Percentiles rank a stretch among this genome's conserved stretches.
Evolutionary conservation across 2,113 vertebrate species (phyloP).

Genomic region (Asarcornis scutulata): DNA sequence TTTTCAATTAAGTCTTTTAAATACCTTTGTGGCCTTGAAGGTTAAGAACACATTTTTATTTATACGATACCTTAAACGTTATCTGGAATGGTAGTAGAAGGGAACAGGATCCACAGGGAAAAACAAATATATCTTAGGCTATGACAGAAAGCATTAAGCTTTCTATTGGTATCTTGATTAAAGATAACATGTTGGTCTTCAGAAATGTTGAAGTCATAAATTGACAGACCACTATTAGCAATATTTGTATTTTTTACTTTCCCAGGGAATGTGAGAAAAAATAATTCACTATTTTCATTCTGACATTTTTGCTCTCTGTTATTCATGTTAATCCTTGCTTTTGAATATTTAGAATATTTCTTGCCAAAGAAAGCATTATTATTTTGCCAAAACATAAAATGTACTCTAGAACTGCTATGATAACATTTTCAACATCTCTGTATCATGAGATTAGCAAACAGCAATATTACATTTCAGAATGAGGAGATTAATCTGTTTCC

Average conservation of each 20-base stretch:
- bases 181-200: not conserved
- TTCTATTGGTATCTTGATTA: not conserved
- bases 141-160: not conserved
- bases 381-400: constrained; percentile 56
- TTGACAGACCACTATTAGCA: not conserved
- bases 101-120: not conserved
- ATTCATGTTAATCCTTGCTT: not conserved
- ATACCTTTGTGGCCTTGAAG: not conserved
- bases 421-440: constrained; percentile 43
- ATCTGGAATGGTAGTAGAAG: not conserved
- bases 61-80: not conserved
- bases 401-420: constrained; percentile 18
- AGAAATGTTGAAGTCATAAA: not conserved
- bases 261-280: constrained; percentile 9
- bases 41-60: not conserved
- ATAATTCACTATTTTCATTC: constrained; percentile 13
- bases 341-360: constrained; percentile 12
- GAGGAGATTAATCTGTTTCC: constrained; percentile 58
- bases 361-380: constrained; percentile 27
- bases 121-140: not conserved
- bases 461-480: constrained; percentile 55
- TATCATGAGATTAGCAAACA: constrained; percentile 49
- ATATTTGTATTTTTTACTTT: constrained; percentile 12
- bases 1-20: not conserved
- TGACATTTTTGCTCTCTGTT: constrained; percentile 22